phyloP scores from a whole-genome alignment of 2,797 vertebrate species.

The Melopsittacus undulatus region DNA sequence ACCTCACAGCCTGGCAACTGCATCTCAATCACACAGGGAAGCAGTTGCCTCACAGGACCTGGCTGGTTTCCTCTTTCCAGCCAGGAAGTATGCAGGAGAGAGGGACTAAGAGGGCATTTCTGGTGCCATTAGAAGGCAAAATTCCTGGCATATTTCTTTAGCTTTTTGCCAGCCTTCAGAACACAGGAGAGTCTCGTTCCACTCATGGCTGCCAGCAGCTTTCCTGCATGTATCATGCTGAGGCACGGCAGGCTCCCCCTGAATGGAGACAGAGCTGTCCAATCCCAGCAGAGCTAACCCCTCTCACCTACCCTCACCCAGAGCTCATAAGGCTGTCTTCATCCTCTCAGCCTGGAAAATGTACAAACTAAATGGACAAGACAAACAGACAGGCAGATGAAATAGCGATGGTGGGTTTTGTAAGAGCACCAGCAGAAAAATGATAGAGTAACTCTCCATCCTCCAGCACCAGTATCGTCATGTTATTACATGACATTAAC shows the following conservation, averaged over 20 bases:
- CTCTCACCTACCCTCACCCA: neutral
- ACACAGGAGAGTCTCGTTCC: neutral
- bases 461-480: neutral
- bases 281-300: too few relatives aligned
- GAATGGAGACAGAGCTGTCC: rapidly evolving
- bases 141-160: neutral
- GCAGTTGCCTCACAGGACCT: neutral
- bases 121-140: neutral
- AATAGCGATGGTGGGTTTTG: rapidly evolving
- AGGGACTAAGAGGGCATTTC: neutral
- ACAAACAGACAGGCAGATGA: neutral
- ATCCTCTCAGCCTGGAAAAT: neutral
- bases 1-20: neutral
- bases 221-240: too few relatives aligned
- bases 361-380: neutral
- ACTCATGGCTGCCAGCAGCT: neutral
- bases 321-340: neutral
- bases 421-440: neutral
- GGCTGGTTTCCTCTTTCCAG: neutral
- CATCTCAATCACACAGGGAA: neutral
- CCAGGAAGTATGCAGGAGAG: neutral
- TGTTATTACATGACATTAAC: neutral
- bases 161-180: neutral
- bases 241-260: neutral
- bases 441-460: neutral